Evolutionary conservation across 2,113 vertebrate genomes (phyloP).

Genomic region (Dendropsophus ebraccatus): DNA sequence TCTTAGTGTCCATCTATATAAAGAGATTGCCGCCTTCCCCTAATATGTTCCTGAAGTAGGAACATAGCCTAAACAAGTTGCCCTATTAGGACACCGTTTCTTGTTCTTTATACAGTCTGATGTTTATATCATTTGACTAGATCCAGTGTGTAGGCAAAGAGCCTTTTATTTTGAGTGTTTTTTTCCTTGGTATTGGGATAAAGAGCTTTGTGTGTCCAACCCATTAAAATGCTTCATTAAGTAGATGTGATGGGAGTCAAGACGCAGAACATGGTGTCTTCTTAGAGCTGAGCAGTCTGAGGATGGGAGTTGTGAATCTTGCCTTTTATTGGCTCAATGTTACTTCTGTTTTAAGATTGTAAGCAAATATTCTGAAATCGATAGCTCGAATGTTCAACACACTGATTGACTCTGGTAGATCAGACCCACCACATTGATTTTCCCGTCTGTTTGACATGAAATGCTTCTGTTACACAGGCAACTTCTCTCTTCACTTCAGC

Average conservation of each 20-base stretch:
- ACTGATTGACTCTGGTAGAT: constrained; percentile 55
- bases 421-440: constrained; percentile 63
- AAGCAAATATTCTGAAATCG: constrained; percentile 51
- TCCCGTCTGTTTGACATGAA: constrained; percentile 63
- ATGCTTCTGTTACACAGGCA: not conserved
- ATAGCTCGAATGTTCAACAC: constrained; percentile 55
- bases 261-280: constrained; percentile 17
- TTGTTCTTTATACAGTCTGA: not conserved
- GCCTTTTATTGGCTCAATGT: constrained; percentile 17
- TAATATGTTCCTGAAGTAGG: too few species aligned
- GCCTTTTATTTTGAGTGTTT: not conserved
- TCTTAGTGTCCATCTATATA: too few species aligned
- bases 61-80: not conserved
- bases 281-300: not conserved
- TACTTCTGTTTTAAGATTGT: constrained; percentile 41
- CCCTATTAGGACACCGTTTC: not conserved
- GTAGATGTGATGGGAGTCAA: constrained; percentile 35
- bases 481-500: constrained; percentile 43
- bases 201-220: constrained; percentile 4
- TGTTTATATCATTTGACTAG: not conserved
- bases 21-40: too few species aligned
- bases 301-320: constrained; percentile 21
- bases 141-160: not conserved
- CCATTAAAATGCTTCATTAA: constrained; percentile 45
- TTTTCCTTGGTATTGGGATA: not conserved